Percentiles rank a stretch among this genome's conserved stretches.
phyloP scores from a whole-genome alignment of 2,888 invertebrate species.

The Papilio gigon region DNA sequence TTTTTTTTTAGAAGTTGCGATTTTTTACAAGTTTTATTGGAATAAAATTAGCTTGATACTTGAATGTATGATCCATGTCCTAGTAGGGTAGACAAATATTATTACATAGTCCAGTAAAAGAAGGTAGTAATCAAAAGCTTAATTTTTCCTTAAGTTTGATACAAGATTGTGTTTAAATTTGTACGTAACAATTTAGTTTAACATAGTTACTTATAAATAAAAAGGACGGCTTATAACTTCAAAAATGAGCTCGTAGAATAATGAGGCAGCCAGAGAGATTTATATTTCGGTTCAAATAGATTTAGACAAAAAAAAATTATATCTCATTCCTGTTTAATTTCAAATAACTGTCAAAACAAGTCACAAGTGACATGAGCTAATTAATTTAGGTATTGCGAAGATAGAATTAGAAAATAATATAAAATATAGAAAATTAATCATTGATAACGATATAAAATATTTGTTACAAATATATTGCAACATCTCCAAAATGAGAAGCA shows the following conservation, averaged over 20 bases:
- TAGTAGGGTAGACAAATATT: background rate
- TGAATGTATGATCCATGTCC: no score
- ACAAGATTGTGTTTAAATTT: background rate
- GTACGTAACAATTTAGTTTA: background rate
- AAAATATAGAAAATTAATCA: conserved; percentile 39
- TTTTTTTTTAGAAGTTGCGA: background rate
- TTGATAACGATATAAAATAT: conserved; percentile 27
- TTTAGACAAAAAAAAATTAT: conserved; percentile 15
- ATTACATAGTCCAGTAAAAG: background rate
- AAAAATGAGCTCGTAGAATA: background rate
- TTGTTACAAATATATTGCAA: conserved; percentile 34
- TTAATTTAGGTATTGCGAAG: conserved; percentile 35
- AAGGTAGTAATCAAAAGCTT: background rate
- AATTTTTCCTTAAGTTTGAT: background rate
- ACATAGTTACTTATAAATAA: background rate
- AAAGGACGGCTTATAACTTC: background rate
- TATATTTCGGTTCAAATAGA: background rate
- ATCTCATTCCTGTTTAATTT: conserved; percentile 30
- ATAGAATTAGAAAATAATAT: conserved; percentile 32
- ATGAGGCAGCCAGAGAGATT: background rate
- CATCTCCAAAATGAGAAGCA: conserved; percentile 61
- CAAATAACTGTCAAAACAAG: conserved; percentile 36
- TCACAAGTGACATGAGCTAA: conserved; percentile 34
- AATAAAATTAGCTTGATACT: no score
- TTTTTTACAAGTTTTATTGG: no score